phyloP scores from a whole-genome alignment of 2,888 invertebrate genomes.

The Pheosia tremula region DNA sequence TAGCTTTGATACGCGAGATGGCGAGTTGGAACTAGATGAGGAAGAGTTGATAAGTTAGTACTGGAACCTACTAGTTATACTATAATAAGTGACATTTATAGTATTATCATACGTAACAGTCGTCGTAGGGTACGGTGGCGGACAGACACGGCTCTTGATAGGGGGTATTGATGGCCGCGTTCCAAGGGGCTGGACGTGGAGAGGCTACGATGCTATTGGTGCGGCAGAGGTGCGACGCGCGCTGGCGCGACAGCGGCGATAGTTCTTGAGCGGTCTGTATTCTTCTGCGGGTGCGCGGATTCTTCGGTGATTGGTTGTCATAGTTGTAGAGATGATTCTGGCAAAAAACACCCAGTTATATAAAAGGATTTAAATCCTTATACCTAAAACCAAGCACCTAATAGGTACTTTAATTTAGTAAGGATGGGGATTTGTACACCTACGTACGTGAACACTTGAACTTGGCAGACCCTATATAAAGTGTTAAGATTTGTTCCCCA shows the following conservation, averaged over 20 bases:
- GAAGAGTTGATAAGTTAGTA: not conserved
- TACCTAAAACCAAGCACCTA: too few relatives aligned
- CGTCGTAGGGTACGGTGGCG: not conserved
- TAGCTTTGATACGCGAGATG: conserved; percentile 8
- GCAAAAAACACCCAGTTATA: not conserved
- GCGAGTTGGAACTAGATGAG: not conserved
- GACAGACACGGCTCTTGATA: not conserved
- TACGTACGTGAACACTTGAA: too few relatives aligned
- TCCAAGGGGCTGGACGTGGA: conserved; percentile 4
- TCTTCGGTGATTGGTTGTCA: conserved; percentile 16
- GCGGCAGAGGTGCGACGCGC: conserved; percentile 49
- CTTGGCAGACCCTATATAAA: too few relatives aligned
- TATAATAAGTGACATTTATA: not conserved
- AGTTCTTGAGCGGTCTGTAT: conserved; percentile 14
- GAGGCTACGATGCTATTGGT: conserved; percentile 34
- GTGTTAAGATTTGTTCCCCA: too few relatives aligned
- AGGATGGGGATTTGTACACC: too few relatives aligned
- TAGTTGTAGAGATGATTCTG: conserved; percentile 18
- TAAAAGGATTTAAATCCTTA: not conserved
- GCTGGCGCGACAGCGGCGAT: conserved; percentile 26
- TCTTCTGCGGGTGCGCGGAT: conserved; percentile 19
- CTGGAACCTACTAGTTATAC: not conserved
- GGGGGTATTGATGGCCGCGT: not conserved
- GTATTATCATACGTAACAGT: not conserved
- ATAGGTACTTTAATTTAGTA: too few relatives aligned